A percentile compares a stretch with the other conserved stretches of the same genome.
These are phyloP conservation scores for Cephonodes hylas DNA, from an alignment of 2,888 invertebrate genomes.

Conservation along the genomic window DNA sequence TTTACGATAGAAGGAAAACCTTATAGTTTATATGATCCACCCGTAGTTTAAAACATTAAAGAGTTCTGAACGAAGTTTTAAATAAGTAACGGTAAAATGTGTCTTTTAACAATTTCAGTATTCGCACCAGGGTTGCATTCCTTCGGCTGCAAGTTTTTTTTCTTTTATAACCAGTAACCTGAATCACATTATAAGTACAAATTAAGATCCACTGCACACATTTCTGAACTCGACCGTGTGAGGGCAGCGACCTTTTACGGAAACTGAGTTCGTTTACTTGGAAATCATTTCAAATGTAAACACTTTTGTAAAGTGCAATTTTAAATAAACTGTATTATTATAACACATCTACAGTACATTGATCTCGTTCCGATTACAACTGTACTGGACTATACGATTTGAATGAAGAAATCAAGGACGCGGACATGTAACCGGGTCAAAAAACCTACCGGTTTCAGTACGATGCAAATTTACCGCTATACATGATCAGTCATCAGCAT, in stretches of 20 bases:
- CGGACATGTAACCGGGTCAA: constrained; percentile 41
- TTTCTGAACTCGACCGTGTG: neutral
- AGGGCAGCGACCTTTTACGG: constrained; percentile 14
- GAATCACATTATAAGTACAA: neutral
- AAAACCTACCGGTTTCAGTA: constrained; percentile 36
- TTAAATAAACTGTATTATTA: neutral
- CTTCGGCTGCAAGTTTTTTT: neutral
- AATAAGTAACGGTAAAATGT: too few relatives aligned
- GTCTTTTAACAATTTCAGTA: too few relatives aligned
- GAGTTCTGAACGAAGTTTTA: too few relatives aligned
- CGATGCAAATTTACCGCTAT: constrained; percentile 54
- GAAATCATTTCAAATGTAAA: constrained; percentile 17
- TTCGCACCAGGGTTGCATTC: neutral
- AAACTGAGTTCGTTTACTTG: neutral
- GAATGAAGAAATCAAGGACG: constrained; percentile 50
- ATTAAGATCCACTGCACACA: neutral
- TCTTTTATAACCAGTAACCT: neutral
- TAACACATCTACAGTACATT: neutral
- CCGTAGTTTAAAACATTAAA: too few relatives aligned
- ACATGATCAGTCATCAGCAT: constrained; percentile 43
- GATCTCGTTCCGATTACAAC: neutral
- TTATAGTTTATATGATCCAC: too few relatives aligned
- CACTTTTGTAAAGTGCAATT: constrained; percentile 1
- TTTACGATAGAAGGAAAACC: too few relatives aligned
- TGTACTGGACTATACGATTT: neutral